Conservation (phyloP, 2,113 vertebrate species). For the Scomber japonicus region DNA sequence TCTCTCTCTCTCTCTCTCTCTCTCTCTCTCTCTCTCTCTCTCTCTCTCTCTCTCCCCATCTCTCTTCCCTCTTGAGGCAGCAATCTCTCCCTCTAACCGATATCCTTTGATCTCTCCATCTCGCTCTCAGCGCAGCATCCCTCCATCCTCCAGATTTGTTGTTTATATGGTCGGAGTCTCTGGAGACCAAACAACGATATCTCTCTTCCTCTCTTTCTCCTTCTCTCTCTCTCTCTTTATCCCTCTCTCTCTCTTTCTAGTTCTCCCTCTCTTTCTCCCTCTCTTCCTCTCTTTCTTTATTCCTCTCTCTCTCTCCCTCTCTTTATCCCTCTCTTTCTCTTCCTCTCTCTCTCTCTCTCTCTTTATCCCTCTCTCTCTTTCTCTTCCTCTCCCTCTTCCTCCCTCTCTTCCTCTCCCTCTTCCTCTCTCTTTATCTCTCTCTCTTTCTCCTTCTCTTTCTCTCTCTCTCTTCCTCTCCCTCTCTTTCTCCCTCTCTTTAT, state of each 20-base stretch:
- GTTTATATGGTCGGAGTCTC: slow-evolving; percentile 42
- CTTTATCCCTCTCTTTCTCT: not conserved
- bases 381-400: slow-evolving; percentile 5
- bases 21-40: not conserved
- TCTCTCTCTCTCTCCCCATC: not conserved
- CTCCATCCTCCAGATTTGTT: slow-evolving; percentile 42
- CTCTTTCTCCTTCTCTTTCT: not conserved
- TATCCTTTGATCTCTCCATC: slow-evolving; percentile 53
- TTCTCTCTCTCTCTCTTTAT: too few species aligned
- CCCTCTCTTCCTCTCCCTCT: not conserved
- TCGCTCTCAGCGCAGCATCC: slow-evolving; percentile 6
- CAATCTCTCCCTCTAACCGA: slow-evolving; percentile 24
- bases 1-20: too few species aligned
- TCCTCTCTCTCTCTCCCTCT: too few species aligned
- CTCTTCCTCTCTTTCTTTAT: too few species aligned
- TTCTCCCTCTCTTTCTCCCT: too few species aligned
- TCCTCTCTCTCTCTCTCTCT: not conserved
- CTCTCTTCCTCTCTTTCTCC: not conserved
- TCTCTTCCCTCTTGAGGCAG: slow-evolving; percentile 17
- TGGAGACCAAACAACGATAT: slow-evolving; percentile 19
- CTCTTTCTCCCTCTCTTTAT: not conserved
- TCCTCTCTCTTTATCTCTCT: not conserved
- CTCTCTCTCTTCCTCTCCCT: not conserved
- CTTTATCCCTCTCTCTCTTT: not conserved
- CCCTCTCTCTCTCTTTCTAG: too few species aligned